Base-by-base conservation (phyloP, 2,113 vertebrate species). In the Neolamprologus sp. region DNA sequence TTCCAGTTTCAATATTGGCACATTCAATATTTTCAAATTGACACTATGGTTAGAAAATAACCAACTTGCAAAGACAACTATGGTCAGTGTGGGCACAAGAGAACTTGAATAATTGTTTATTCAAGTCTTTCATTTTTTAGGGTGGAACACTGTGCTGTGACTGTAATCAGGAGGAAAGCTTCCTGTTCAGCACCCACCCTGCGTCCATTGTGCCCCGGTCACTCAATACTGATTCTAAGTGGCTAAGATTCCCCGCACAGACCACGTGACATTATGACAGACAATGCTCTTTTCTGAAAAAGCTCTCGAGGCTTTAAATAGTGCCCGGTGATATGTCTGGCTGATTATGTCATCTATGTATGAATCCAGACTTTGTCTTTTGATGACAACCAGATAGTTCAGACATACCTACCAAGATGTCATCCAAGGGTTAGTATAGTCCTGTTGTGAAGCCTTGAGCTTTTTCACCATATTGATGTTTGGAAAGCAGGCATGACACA, bases 151-250 rank as follows among this genome's bases (percentile, higher is more conserved):
- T 9, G 21, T 42, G 16, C 16, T 57, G 5, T 13, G 40, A 57
- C 85, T 90, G 63, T 85, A 86, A 92, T 92, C 91, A 89, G 83
- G 14, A 85, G 89, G 40, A 90, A 87, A 86, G 83, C 88, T 95
- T 94, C 94, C 93, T 94, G 88, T 90, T 21, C 3, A 75, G 79
- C 30, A 57, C 81, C 87, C 90, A 81, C 88, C 88, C 91, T 94
- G 63, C 87, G 57, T 60, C 86, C 82, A 92, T 93, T 94, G 90
- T 94, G 51, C 73, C 40, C 71, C n/a, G 2, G 54, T 94, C 91
- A 91, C 47, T 94, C 91, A 88, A 7, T 89, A 75, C 85, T 60
- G 12, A 81, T 89, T 91, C 57, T 57, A 84, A 83, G 47, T 85
- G 21, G 79, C 83, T 40, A 57, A 85, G 80, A 82, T 75, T 90